Evolutionary conservation across 2,797 vertebrate genomes (phyloP).

Genomic region (Sciurus vulgaris): DNA sequence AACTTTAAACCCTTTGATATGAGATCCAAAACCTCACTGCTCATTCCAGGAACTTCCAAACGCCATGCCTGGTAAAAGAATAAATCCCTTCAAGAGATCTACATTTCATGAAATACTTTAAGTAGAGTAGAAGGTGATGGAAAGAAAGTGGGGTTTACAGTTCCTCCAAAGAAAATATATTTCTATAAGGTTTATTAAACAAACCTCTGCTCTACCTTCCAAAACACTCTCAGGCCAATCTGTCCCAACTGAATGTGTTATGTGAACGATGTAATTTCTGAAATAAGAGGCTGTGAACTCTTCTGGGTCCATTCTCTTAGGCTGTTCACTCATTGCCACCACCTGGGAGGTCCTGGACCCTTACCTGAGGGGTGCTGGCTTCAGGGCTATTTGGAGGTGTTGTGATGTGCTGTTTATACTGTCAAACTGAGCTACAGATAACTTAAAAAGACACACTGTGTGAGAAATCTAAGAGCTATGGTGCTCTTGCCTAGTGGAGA

Average conservation of each 20-base stretch:
- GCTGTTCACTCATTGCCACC: not conserved
- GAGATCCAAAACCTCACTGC: constrained; percentile 87
- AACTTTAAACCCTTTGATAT: constrained; percentile 90
- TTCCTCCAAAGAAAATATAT: constrained; percentile 40
- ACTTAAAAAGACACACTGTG: constrained; percentile 55
- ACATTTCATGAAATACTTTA: constrained; percentile 80
- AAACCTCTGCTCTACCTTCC: constrained; percentile 59
- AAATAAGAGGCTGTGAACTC: constrained; percentile 8
- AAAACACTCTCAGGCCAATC: not conserved
- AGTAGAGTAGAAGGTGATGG: not conserved
- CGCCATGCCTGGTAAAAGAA: constrained; percentile 84
- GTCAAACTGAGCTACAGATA: not conserved
- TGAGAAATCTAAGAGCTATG: constrained; percentile 62
- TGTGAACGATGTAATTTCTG: constrained; percentile 54
- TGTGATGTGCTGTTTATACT: not conserved
- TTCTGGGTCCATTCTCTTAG: constrained; percentile 27
- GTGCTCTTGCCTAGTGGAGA: not conserved
- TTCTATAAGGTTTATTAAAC: constrained; percentile 63
- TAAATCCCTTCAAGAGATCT: constrained; percentile 82
- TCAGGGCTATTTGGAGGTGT: not conserved
- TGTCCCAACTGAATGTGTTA: constrained; percentile 47
- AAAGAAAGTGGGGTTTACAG: not conserved
- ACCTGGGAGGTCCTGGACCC: not conserved
- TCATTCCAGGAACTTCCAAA: constrained; percentile 83
- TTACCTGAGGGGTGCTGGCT: not conserved